phyloP scores from a whole-genome alignment of 2,888 invertebrate species.

The Idaea dimidiata region DNA sequence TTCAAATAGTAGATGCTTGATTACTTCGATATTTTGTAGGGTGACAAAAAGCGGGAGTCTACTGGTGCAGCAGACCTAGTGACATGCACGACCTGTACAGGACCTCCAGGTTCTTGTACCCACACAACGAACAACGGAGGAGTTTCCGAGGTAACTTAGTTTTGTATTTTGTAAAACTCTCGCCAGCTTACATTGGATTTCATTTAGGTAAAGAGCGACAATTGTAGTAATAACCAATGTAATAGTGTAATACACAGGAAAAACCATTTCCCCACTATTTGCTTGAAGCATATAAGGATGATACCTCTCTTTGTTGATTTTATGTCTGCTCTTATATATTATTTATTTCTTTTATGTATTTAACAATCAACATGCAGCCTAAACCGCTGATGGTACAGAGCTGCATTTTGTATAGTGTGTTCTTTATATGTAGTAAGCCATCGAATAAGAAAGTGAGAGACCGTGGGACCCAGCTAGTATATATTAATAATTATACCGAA shows the following conservation, averaged over 20 bases:
- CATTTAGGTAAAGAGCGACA: background rate
- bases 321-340: background rate
- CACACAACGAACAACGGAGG: constrained; percentile 94
- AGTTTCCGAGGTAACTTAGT: constrained; percentile 86
- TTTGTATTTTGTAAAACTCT: constrained; percentile 8
- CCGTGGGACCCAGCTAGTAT: too few species aligned
- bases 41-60: constrained; percentile 91
- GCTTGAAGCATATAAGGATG: background rate
- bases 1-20: background rate
- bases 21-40: constrained; percentile 73
- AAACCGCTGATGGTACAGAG: too few species aligned
- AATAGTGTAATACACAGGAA: constrained; percentile 6
- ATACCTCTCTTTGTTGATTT: too few species aligned
- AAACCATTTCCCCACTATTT: background rate
- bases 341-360: background rate
- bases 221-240: background rate
- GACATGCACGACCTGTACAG: constrained; percentile 89
- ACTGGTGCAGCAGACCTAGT: constrained; percentile 90
- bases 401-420: too few species aligned
- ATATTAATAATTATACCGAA: background rate
- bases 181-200: constrained; percentile 13
- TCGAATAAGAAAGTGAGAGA: too few species aligned
- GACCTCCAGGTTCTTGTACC: constrained; percentile 89
- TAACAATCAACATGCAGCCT: too few species aligned
- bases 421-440: too few species aligned